Evolutionary conservation across 1,140 invertebrate genomes (phyloP).

Genomic region (Drosophila punjabiensis): DNA sequence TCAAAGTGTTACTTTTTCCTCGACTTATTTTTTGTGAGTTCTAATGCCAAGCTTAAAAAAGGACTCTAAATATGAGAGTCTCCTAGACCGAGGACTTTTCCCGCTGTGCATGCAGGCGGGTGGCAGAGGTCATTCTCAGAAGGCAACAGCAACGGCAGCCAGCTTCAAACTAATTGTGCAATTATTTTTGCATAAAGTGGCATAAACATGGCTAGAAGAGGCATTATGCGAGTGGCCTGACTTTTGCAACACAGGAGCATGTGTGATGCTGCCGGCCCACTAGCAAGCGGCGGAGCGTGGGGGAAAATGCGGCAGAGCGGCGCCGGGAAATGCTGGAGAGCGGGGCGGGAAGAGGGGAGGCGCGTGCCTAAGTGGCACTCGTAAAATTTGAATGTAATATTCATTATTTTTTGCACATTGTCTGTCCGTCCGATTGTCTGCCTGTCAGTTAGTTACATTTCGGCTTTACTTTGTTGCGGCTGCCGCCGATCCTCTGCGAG

Average conservation of each 20-base stretch:
- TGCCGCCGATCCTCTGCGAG: neutral
- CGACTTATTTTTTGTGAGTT: neutral
- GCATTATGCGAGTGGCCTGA: constrained; percentile 83
- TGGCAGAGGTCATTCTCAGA: constrained; percentile 43
- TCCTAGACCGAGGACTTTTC: neutral
- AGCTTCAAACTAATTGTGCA: constrained; percentile 85
- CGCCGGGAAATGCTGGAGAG: neutral
- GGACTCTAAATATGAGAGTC: neutral
- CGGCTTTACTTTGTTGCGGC: constrained; percentile 44
- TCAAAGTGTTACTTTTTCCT: neutral
- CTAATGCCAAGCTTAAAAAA: neutral
- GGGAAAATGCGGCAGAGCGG: constrained; percentile 5
- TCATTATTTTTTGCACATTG: constrained; percentile 81
- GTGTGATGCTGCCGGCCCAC: constrained; percentile 36
- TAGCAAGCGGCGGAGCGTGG: neutral
- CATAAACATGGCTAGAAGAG: constrained; percentile 85
- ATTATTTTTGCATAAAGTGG: constrained; percentile 85
- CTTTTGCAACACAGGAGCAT: constrained; percentile 77
- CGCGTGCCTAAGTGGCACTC: constrained; percentile 80
- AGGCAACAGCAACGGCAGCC: constrained; percentile 50
- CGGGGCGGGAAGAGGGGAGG: neutral
- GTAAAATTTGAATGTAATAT: constrained; percentile 83
- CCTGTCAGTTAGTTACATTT: constrained; percentile 53
- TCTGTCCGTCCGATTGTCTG: constrained; percentile 49
- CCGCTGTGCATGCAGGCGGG: constrained; percentile 3